phyloP scores from a whole-genome alignment of 1,140 invertebrate genomes.

The Drosophila malerkotliana region DNA sequence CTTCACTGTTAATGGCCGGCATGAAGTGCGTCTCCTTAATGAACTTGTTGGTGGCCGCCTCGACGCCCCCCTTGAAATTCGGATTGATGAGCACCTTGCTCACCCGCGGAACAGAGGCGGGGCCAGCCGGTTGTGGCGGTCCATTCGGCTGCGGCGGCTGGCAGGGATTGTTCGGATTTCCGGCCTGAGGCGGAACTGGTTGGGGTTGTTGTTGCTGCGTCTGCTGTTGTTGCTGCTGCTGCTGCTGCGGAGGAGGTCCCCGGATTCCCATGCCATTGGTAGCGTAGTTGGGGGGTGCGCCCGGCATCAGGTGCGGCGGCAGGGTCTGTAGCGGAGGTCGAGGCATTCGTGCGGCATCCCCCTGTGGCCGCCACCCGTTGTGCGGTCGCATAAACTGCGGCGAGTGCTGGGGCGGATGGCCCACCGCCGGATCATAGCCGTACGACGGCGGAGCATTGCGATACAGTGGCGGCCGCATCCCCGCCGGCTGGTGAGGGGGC shows the following conservation, averaged over 20 bases:
- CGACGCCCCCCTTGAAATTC: slow-evolving; percentile 83
- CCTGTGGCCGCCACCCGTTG: slow-evolving; percentile 69
- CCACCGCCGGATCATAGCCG: slow-evolving; percentile 45
- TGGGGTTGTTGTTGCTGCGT: slow-evolving; percentile 17
- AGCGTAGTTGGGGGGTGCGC: slow-evolving; percentile 51
- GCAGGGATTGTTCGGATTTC: slow-evolving; percentile 14
- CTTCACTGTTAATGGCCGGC: slow-evolving; percentile 76
- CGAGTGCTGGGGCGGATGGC: slow-evolving; percentile 48
- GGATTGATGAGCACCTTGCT: slow-evolving; percentile 83
- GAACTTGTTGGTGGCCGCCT: slow-evolving; percentile 83
- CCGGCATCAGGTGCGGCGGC: slow-evolving; percentile 67
- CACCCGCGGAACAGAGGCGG: slow-evolving; percentile 56
- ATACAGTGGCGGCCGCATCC: slow-evolving; percentile 37
- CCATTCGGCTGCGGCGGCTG: slow-evolving; percentile 23
- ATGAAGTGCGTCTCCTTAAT: slow-evolving; percentile 83
- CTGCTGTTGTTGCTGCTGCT: slow-evolving; percentile 40
- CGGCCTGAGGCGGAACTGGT: neutral
- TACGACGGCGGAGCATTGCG: slow-evolving; percentile 50
- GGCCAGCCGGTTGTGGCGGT: slow-evolving; percentile 14
- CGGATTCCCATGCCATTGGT: slow-evolving; percentile 71
- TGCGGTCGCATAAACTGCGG: slow-evolving; percentile 66
- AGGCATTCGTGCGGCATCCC: slow-evolving; percentile 64
- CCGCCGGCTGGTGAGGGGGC: slow-evolving; percentile 4
- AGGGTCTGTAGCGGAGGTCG: slow-evolving; percentile 67
- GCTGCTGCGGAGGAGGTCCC: slow-evolving; percentile 52